These are phyloP conservation scores for Scaptomyza tumidula DNA, from an alignment of 2,888 invertebrate genomes.

Conservation along the genomic window DNA sequence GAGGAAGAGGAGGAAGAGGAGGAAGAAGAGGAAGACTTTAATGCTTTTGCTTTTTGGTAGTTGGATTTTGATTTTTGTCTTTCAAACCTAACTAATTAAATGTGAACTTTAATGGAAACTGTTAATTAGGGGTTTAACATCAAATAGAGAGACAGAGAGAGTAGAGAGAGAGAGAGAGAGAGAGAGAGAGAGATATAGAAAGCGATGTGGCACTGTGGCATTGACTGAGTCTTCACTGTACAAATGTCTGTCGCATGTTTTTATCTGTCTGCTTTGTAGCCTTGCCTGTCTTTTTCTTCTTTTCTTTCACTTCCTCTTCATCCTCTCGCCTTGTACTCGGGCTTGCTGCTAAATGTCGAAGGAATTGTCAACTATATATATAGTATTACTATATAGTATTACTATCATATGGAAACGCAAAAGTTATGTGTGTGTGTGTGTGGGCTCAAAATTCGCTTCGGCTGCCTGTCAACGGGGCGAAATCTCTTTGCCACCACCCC, in stretches of 20 bases:
- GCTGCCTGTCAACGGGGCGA: constrained; percentile 41
- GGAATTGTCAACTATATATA: constrained; percentile 13
- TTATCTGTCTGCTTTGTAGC: too few species aligned
- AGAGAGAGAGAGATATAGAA: not conserved
- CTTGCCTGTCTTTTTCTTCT: not conserved
- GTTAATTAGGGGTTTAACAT: too few species aligned
- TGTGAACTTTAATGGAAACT: too few species aligned
- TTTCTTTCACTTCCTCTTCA: not conserved
- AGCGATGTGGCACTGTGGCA: too few species aligned
- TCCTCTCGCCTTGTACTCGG: not conserved
- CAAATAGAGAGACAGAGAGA: too few species aligned
- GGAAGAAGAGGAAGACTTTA: too few species aligned
- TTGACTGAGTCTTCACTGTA: too few species aligned
- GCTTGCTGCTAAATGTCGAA: not conserved
- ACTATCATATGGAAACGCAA: constrained; percentile 47
- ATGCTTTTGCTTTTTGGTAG: too few species aligned
- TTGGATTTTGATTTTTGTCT: too few species aligned
- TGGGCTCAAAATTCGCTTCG: constrained; percentile 53
- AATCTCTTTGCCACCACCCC: constrained; percentile 21
- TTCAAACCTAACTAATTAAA: too few species aligned
- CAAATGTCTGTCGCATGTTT: not conserved
- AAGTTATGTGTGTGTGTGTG: constrained; percentile 19
- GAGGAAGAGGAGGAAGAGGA: too few species aligned
- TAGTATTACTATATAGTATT: too few species aligned
- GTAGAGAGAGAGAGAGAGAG: not conserved